Percentiles rank a stretch among this genome's conserved stretches.
These are phyloP conservation scores for Sebastolobus altivelis DNA, from an alignment of 2,797 vertebrate species.

Conservation along the genomic window DNA sequence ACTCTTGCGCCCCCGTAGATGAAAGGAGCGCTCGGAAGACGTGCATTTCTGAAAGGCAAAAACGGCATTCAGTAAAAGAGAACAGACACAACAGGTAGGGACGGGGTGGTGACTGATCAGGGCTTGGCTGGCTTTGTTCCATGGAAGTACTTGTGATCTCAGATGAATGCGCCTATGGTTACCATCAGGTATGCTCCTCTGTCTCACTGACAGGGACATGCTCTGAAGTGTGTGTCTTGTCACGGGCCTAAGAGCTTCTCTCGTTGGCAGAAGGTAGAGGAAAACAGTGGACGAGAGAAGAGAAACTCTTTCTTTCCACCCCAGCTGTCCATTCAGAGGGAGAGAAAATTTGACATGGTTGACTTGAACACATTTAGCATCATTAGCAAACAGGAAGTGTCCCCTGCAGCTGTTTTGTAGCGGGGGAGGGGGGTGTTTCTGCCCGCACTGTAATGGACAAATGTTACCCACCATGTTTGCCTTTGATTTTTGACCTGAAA, in stretches of 20 bases:
- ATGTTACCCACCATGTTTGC: conserved; percentile 79
- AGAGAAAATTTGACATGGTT: conserved; percentile 85
- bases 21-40: conserved; percentile 72
- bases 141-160: conserved; percentile 70
- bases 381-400: conserved; percentile 90
- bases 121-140: conserved; percentile 72
- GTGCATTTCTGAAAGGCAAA: conserved; percentile 65
- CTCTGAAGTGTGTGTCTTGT: conserved; percentile 65
- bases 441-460: conserved; percentile 84
- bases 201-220: conserved; percentile 54
- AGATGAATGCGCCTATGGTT: conserved; percentile 74
- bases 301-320: conserved; percentile 65
- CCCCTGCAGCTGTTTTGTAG: conserved; percentile 87
- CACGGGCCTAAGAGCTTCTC: conserved; percentile 48
- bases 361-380: conserved; percentile 88
- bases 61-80: conserved; percentile 61
- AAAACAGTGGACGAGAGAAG: conserved; percentile 35
- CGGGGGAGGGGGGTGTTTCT: conserved; percentile 58
- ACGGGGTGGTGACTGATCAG: conserved; percentile 71
- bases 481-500: conserved; percentile 86
- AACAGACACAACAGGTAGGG: conserved; percentile 78
- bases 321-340: conserved; percentile 81
- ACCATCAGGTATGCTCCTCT: conserved; percentile 49
- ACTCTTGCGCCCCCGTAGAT: conserved; percentile 69
- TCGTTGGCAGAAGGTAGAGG: conserved; percentile 36